Evolutionary conservation across 2,797 vertebrate species (phyloP).

Genomic region (Lepus oiostolus): DNA sequence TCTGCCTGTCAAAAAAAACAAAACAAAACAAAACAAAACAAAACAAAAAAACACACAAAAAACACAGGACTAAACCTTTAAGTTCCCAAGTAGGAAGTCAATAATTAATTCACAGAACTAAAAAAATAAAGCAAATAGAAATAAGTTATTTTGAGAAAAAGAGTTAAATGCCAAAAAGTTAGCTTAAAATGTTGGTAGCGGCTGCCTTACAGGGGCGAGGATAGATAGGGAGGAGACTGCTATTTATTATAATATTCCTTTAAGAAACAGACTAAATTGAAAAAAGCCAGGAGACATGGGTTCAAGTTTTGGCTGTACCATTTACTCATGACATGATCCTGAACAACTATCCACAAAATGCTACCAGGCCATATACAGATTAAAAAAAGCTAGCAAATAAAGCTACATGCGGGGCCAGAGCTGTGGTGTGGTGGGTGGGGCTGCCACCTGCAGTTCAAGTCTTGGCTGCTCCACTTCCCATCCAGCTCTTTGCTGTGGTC

Average conservation of each 20-base stretch:
- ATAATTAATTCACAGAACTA: background rate
- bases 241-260: background rate
- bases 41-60: too few relatives aligned
- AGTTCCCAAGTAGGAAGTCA: background rate
- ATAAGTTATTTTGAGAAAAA: background rate
- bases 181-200: background rate
- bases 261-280: conserved; percentile 33
- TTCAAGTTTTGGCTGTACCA: background rate
- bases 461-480: too few relatives aligned
- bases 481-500: too few relatives aligned
- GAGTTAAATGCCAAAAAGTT: conserved; percentile 16
- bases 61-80: background rate
- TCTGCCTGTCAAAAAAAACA: too few relatives aligned
- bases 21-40: too few relatives aligned
- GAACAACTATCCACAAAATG: conserved; percentile 10
- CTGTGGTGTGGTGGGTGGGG: too few relatives aligned
- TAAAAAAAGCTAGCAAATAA: conserved; percentile 21
- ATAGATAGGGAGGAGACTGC: background rate
- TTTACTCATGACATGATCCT: background rate
- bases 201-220: background rate
- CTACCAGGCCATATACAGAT: background rate
- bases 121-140: background rate
- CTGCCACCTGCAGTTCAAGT: too few relatives aligned
- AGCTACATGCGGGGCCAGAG: background rate
- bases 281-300: background rate